These are phyloP conservation scores for Goniozus legneri DNA, from an alignment of 1,140 invertebrate genomes.

Conservation along the genomic window DNA sequence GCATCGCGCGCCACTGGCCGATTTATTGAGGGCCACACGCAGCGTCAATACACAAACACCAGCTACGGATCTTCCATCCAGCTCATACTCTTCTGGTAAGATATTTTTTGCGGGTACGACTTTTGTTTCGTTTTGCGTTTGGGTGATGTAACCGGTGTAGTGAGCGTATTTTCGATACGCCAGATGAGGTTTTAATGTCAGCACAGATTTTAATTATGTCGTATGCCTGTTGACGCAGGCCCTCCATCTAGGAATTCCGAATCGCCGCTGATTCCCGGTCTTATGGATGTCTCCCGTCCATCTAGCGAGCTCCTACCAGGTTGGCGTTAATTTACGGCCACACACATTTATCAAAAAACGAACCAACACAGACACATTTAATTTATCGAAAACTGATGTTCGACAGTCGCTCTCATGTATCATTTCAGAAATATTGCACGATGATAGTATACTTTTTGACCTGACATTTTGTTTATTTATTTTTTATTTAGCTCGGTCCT, in stretches of 20 bases:
- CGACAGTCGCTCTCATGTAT: too few relatives aligned
- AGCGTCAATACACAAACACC: conserved; percentile 84
- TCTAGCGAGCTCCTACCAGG: conserved; percentile 58
- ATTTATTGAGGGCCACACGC: conserved; percentile 66
- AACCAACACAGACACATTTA: too few relatives aligned
- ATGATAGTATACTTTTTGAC: too few relatives aligned
- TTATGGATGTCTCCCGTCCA: conserved; percentile 58
- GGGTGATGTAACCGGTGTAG: too few relatives aligned
- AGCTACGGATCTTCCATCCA: conserved; percentile 56
- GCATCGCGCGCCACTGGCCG: conserved; percentile 76
- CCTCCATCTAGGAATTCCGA: conserved; percentile 59
- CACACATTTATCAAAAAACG: too few relatives aligned
- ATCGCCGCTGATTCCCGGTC: conserved; percentile 58
- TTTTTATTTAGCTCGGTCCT: too few relatives aligned
- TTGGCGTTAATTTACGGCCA: conserved; percentile 44
- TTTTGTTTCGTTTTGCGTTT: too few relatives aligned
- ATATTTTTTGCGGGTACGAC: not conserved
- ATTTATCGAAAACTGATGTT: too few relatives aligned
- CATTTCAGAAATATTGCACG: too few relatives aligned
- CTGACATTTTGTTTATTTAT: too few relatives aligned
- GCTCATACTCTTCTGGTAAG: conserved; percentile 59
- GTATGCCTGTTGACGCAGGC: conserved; percentile 49
- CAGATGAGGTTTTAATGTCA: conserved; percentile 18
- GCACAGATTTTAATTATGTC: too few relatives aligned
- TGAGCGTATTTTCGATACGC: conserved; percentile 3